phyloP scores from a whole-genome alignment of 2,113 vertebrate genomes.

The Cettia cetti region DNA sequence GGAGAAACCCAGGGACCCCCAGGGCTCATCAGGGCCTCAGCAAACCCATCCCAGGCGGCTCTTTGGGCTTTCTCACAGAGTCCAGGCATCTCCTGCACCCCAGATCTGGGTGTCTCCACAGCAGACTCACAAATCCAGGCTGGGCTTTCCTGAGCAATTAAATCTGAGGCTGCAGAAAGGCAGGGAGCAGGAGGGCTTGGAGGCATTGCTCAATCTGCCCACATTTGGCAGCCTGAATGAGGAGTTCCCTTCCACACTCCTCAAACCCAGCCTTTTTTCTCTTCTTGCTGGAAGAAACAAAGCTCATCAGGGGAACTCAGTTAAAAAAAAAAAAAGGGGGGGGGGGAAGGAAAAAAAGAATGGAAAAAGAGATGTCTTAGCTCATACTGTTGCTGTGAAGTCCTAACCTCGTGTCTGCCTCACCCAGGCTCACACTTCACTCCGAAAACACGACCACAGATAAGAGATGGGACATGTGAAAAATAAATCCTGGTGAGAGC shows the following conservation, averaged over 20 bases:
- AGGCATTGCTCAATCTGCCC: background rate
- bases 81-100: background rate
- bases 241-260: background rate
- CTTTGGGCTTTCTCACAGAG: background rate
- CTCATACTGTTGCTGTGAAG: background rate
- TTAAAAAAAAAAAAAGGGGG: too few species aligned
- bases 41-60: background rate
- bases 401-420: background rate
- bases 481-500: background rate
- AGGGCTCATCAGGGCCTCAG: background rate
- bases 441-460: background rate
- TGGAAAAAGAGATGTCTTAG: background rate
- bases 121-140: background rate
- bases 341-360: rapidly evolving
- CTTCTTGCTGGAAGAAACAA: background rate
- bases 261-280: background rate
- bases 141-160: background rate
- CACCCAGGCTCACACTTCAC: background rate
- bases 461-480: background rate
- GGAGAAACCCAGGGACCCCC: background rate
- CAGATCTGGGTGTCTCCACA: background rate
- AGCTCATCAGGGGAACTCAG: background rate
- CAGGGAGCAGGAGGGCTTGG: background rate
- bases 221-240: background rate
- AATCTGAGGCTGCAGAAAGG: background rate